Conservation (phyloP, 2,888 invertebrate species). For the Cheilosia grossa region DNA sequence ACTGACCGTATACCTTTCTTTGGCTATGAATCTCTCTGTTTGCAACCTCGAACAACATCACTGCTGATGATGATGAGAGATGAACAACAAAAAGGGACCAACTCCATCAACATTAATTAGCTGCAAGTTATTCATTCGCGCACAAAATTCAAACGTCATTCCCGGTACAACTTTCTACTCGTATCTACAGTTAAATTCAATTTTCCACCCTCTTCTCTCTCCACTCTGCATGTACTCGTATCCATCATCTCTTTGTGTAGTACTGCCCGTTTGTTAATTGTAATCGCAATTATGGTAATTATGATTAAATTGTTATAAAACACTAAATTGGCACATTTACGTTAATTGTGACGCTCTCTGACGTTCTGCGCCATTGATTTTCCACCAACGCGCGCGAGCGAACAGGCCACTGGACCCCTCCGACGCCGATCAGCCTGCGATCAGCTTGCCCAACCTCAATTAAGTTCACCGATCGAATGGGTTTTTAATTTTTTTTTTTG, state of each 20-base stretch:
- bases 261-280: slow-evolving; percentile 39
- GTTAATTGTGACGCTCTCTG: slow-evolving; percentile 64
- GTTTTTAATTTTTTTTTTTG: slow-evolving; percentile 16
- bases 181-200: no score
- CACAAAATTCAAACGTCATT: slow-evolving; percentile 8
- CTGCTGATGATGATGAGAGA: not conserved
- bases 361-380: slow-evolving; percentile 60
- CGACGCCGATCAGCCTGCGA: not conserved
- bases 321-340: slow-evolving; percentile 66
- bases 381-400: slow-evolving; percentile 49
- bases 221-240: not conserved
- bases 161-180: slow-evolving; percentile 27
- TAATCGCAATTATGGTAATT: slow-evolving; percentile 46
- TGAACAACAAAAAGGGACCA: slow-evolving; percentile 1
- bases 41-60: no score
- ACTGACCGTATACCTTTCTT: no score
- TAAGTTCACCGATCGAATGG: slow-evolving; percentile 57
- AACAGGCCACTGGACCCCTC: slow-evolving; percentile 2
- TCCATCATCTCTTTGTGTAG: slow-evolving; percentile 17
- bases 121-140: slow-evolving; percentile 4
- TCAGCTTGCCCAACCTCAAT: slow-evolving; percentile 31
- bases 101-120: not conserved
- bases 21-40: no score
- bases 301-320: slow-evolving; percentile 57
- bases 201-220: slow-evolving; percentile 8